Evolutionary conservation across 2,113 vertebrate species (phyloP).

Genomic region (Mixornis gularis): DNA sequence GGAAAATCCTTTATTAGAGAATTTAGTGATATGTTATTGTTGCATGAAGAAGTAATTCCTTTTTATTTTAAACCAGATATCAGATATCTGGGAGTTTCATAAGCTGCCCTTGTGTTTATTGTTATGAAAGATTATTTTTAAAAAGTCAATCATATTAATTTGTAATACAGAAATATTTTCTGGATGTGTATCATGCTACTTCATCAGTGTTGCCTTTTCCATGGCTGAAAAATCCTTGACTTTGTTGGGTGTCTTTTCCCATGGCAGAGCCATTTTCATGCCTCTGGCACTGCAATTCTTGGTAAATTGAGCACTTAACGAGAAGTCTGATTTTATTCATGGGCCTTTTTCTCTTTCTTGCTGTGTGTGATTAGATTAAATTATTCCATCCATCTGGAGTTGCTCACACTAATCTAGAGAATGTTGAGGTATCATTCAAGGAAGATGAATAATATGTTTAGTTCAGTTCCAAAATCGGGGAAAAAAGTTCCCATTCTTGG

Average conservation of each 20-base stretch:
- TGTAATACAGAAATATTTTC: neutral
- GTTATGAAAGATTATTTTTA: neutral
- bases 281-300: neutral
- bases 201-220: neutral
- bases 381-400: neutral
- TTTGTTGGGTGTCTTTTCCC: neutral
- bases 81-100: neutral
- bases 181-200: neutral
- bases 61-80: neutral
- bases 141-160: neutral
- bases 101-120: rapidly evolving
- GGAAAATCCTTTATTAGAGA: neutral
- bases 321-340: neutral
- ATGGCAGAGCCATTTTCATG: neutral
- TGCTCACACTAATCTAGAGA: neutral
- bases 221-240: neutral
- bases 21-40: neutral
- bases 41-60: neutral
- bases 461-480: neutral
- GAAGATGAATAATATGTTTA: neutral
- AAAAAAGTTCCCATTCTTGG: neutral
- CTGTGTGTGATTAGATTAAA: neutral
- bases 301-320: neutral
- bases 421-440: neutral
- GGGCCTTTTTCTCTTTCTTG: neutral